Evolutionary conservation across 2,888 invertebrate species (phyloP), one percentile per base, ranked within the genome.

Genomic region (Macaria notata): DNA sequence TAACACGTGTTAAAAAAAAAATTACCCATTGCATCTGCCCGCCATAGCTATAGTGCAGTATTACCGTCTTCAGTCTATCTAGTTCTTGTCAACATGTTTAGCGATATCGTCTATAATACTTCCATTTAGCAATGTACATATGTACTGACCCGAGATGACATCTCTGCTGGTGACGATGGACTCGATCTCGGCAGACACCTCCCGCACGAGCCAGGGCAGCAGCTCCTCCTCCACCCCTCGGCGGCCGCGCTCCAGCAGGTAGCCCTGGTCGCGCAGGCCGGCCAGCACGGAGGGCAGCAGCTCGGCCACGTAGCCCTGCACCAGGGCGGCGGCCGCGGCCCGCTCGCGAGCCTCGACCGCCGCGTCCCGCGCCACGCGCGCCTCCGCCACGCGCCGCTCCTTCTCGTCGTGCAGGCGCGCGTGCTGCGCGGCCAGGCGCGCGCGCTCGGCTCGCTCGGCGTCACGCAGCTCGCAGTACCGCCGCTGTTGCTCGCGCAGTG

Each of bases 231-330:
- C 95, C 39, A 95, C 93, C 96, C 94, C 94, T 73, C 93, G 83
- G 78, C 93, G 93, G 66, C 93, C 91, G 68, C 93, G 91, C 70
- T 94, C 94, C 69, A 93, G 78, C 56, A 95, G 88, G 84, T 93
- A 94, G 31, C 96, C 96, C 76, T 95, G 95, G 75, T 94, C 94
- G 71, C 95, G 94, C 67, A 98, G 93, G 52, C 95, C 96, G 70
- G 96, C 96, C 68, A 98, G 93, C 66, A 97, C 96, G 50, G 95
- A 93, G 9, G 98, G 98, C 74, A 98, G 93, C 75, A 98, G 92
- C 83, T 96, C 96, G 31, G 96, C 95, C 79, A 98, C 94, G 86
- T 97, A 97, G 62, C 96, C 96, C 73, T 96, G 96, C 77, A 97
- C 94, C 61, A 98, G 93, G 63, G 96, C 95, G 31, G 96, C 94